phyloP scores from a whole-genome alignment of 2,888 invertebrate genomes.

The Diaprepes abbreviatus region DNA sequence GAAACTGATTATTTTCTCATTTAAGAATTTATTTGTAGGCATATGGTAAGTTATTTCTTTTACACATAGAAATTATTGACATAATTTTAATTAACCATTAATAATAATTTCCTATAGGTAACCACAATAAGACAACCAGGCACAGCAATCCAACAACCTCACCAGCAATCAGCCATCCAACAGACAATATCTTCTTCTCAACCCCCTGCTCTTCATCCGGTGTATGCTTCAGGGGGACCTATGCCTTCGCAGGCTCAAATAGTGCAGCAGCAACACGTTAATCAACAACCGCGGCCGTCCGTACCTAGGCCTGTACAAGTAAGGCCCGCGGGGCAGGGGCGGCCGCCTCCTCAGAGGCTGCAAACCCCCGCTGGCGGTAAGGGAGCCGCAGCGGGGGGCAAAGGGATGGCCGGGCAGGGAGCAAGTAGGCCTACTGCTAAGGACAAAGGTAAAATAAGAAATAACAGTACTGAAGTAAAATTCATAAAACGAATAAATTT shows the following conservation, averaged over 20 bases:
- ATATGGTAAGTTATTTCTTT: too few relatives aligned
- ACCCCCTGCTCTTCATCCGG: slow-evolving; percentile 67
- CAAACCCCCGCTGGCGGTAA: slow-evolving; percentile 52
- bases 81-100: too few relatives aligned
- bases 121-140: slow-evolving; percentile 64
- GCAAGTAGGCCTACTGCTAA: slow-evolving; percentile 57
- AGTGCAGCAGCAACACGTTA: slow-evolving; percentile 11
- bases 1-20: too few relatives aligned
- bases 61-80: too few relatives aligned
- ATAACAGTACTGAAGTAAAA: too few relatives aligned
- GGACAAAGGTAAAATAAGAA: slow-evolving; percentile 49
- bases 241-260: slow-evolving; percentile 5
- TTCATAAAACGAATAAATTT: too few relatives aligned
- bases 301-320: slow-evolving; percentile 53
- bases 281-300: slow-evolving; percentile 51
- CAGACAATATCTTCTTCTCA: slow-evolving; percentile 66
- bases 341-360: slow-evolving; percentile 60
- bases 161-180: slow-evolving; percentile 40
- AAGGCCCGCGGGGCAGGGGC: slow-evolving; percentile 53
- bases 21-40: too few relatives aligned
- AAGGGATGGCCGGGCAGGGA: slow-evolving; percentile 44
- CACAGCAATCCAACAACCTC: slow-evolving; percentile 47
- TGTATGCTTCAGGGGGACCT: slow-evolving; percentile 58
- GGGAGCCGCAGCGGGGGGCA: slow-evolving; percentile 46
- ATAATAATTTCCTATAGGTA: too few relatives aligned